Conservation (phyloP, 2,797 vertebrate species). For the Halcyon leucocephala region DNA sequence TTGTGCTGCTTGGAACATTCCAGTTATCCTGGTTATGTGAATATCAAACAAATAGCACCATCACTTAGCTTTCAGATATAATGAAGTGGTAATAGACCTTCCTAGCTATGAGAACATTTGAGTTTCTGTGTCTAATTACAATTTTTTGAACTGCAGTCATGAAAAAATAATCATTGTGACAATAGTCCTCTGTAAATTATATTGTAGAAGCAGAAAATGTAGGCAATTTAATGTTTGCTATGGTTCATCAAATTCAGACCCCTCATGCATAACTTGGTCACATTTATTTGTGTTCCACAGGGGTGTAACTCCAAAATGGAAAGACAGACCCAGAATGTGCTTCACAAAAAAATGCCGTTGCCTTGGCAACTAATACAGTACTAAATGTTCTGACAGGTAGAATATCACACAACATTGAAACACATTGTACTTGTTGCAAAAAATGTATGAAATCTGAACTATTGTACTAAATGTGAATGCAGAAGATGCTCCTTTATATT, state of each 20-base stretch:
- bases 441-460: background rate
- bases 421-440: background rate
- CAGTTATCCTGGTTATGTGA: background rate
- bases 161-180: slow-evolving; percentile 58
- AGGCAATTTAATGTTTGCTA: slow-evolving; percentile 55
- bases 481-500: background rate
- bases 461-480: background rate
- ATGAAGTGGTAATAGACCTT: slow-evolving; percentile 58
- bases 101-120: slow-evolving; percentile 41
- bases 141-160: slow-evolving; percentile 53
- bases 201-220: slow-evolving; percentile 41
- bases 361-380: slow-evolving; percentile 64
- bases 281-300: slow-evolving; percentile 50
- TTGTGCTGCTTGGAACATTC: background rate
- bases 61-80: slow-evolving; percentile 30
- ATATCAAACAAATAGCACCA: background rate
- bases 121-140: slow-evolving; percentile 61
- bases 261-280: slow-evolving; percentile 54
- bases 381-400: slow-evolving; percentile 56
- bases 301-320: slow-evolving; percentile 36
- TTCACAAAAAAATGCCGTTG: slow-evolving; percentile 47
- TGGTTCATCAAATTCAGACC: slow-evolving; percentile 60
- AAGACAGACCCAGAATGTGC: slow-evolving; percentile 15
- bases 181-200: slow-evolving; percentile 60
- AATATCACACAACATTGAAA: slow-evolving; percentile 17